phyloP scores from a whole-genome alignment of 2,113 vertebrate species.

The Cheilinus undulatus region DNA sequence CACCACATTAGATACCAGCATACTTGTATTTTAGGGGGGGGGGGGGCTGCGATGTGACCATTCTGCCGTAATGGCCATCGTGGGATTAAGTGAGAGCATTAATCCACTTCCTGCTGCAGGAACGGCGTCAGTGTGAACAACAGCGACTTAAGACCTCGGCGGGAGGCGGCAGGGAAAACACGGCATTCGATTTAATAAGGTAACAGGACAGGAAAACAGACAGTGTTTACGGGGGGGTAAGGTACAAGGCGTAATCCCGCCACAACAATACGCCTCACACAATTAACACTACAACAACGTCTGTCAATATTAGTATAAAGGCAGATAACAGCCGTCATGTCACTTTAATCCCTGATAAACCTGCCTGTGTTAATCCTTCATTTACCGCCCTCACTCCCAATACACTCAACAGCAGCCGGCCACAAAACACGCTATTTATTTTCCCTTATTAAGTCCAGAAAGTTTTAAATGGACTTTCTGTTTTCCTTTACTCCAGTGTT shows the following conservation, averaged over 20 bases:
- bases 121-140: constrained; percentile 50
- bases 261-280: constrained; percentile 64
- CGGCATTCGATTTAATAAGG: constrained; percentile 55
- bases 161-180: constrained; percentile 27
- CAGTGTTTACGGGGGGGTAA: constrained; percentile 49
- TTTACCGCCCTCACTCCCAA: constrained; percentile 41
- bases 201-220: constrained; percentile 27
- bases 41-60: constrained; percentile 52
- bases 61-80: constrained; percentile 63
- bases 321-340: constrained; percentile 66
- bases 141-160: constrained; percentile 57
- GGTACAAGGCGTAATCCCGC: constrained; percentile 58
- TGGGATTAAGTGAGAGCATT: constrained; percentile 75
- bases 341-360: constrained; percentile 75
- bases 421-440: constrained; percentile 28
- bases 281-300: constrained; percentile 70
- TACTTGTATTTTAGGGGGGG: not conserved
- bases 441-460: constrained; percentile 26
- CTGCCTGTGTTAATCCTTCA: constrained; percentile 70
- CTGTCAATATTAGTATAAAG: constrained; percentile 66
- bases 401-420: not conserved
- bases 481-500: constrained; percentile 10
- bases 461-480: constrained; percentile 34
- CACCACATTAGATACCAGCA: constrained; percentile 68
- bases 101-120: constrained; percentile 64